Percentiles rank a stretch among this genome's conserved stretches.
Evolutionary conservation across 2,888 invertebrate genomes (phyloP).

Genomic region (Chirona hameri): DNA sequence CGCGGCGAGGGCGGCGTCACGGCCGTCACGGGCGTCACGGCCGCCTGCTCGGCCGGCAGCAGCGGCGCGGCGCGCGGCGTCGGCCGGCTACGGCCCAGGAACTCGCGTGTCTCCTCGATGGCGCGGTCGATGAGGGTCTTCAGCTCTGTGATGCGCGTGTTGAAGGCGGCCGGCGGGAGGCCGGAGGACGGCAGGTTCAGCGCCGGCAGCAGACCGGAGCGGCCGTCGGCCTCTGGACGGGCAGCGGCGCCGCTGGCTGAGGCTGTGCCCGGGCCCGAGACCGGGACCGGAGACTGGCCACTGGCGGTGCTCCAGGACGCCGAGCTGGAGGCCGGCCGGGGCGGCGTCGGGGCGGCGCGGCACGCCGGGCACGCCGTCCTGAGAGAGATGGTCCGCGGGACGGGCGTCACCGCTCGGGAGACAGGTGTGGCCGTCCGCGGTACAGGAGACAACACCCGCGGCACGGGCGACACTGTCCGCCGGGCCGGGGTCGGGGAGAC

Average conservation of each 20-base stretch:
- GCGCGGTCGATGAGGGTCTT: slow-evolving; percentile 4
- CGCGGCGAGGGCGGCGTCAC: slow-evolving; percentile 4
- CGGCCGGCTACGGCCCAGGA: slow-evolving; percentile 12
- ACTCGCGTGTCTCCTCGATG: slow-evolving; percentile 26
- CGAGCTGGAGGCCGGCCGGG: not conserved
- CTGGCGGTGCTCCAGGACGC: not conserved
- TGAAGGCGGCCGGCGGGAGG: not conserved
- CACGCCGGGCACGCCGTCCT: not conserved
- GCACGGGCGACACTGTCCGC: not conserved
- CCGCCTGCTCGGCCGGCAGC: not conserved
- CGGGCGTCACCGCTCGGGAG: not conserved
- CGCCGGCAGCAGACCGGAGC: not conserved
- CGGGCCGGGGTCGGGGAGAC: not conserved
- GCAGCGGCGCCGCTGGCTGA: not conserved
- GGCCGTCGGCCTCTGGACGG: not conserved
- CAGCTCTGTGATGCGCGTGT: not conserved
- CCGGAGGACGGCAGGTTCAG: not conserved
- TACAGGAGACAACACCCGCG: not conserved
- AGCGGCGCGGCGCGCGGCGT: not conserved
- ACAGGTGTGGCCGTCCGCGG: not conserved
- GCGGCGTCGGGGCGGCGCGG: not conserved
- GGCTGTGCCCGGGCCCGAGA: not conserved
- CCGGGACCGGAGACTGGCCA: not conserved
- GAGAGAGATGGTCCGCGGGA: not conserved
- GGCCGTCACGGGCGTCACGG: not conserved